Conservation (phyloP, 2,113 vertebrate species). For the Hyperopisus bebe region DNA sequence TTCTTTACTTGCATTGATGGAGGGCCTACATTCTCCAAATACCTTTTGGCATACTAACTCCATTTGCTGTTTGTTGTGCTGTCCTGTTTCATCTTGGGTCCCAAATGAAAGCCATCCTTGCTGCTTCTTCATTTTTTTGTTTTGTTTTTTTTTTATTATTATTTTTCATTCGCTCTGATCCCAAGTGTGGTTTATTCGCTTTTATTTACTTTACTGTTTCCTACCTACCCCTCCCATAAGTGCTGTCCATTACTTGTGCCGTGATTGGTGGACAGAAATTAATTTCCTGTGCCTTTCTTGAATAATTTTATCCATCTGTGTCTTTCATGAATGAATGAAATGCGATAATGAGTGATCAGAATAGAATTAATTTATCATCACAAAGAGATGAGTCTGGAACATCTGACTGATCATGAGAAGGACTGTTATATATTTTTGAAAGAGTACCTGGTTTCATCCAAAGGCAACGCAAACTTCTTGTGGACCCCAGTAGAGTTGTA, state of each 20-base stretch:
- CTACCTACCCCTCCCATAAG: no score
- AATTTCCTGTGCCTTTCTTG: not conserved
- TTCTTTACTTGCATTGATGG: not conserved
- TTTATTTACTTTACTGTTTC: not conserved
- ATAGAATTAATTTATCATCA: conserved; percentile 2
- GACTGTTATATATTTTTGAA: not conserved
- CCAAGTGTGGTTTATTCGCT: not conserved
- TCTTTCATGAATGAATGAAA: conserved; percentile 9
- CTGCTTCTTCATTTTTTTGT: not conserved
- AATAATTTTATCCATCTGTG: not conserved
- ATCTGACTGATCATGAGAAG: not conserved
- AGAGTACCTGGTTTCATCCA: not conserved
- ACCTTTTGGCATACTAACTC: not conserved
- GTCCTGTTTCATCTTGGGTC: not conserved
- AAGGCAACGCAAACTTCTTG: not conserved
- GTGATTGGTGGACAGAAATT: not conserved
- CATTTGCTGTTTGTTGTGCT: not conserved
- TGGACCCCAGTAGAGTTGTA: not conserved
- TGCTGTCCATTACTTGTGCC: not conserved
- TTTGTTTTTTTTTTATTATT: not conserved
- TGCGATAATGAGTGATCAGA: not conserved
- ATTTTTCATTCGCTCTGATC: not conserved
- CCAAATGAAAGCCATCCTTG: not conserved
- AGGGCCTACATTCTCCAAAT: not conserved
- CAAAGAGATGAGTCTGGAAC: not conserved